These are phyloP conservation scores for Oophaga sylvatica DNA, from an alignment of 2,797 vertebrate genomes.

Conservation along the genomic window DNA sequence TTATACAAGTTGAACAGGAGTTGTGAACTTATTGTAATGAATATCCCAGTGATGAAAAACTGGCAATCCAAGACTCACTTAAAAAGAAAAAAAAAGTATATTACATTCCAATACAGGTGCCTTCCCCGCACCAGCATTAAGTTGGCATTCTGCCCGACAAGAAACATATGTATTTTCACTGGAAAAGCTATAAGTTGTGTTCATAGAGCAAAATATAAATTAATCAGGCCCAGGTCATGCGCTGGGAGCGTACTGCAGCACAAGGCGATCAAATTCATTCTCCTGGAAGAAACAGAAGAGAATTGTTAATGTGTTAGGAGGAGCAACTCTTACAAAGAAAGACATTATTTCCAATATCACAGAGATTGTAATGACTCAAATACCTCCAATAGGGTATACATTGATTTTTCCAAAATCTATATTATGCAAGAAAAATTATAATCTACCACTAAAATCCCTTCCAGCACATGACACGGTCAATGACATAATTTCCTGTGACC, in stretches of 20 bases:
- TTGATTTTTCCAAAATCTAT: not conserved
- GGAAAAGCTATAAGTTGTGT: not conserved
- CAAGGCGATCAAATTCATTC: conserved; percentile 91
- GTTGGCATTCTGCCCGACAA: not conserved
- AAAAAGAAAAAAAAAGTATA: not conserved
- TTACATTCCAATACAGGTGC: not conserved
- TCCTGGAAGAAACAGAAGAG: conserved; percentile 77
- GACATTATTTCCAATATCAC: not conserved
- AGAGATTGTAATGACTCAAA: not conserved
- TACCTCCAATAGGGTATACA: not conserved
- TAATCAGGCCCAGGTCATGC: conserved; percentile 68
- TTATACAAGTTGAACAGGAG: not conserved
- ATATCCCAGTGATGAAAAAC: not conserved
- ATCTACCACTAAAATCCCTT: not conserved
- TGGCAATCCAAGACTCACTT: not conserved
- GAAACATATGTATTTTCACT: conserved; percentile 6
- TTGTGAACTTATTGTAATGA: not conserved
- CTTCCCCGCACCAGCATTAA: not conserved
- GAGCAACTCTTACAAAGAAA: not conserved
- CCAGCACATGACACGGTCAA: not conserved
- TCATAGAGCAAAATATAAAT: conserved; percentile 8
- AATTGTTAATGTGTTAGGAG: not conserved
- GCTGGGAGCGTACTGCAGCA: conserved; percentile 85
- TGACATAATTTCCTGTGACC: not conserved
- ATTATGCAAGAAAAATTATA: not conserved